Base-by-base conservation (phyloP, 2,113 vertebrate genomes). In the Otocyon megalotis region DNA sequence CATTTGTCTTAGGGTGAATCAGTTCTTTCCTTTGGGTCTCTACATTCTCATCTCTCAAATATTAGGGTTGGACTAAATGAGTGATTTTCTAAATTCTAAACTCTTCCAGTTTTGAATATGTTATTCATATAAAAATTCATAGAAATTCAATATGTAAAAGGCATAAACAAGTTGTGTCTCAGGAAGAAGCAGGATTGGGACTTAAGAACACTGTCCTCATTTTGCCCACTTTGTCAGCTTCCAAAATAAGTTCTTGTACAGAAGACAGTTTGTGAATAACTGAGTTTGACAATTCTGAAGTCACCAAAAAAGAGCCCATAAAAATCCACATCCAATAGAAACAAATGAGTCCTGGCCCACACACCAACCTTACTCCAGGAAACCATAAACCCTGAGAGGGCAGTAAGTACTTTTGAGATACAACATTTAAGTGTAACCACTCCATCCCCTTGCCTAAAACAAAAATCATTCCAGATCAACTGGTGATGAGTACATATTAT, bases 11-110 rank as follows among this genome's bases (percentile, higher is more conserved):
- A 63, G 28, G 10, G 10, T 3, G 69, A 90, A 37, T 35, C 11
- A n/a, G 0, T 53, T 92, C 8, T 88, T 88, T 88, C 60, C n/a
- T 96, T 72, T 85, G 43, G 24, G n/a, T 8, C 17, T 72, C 5
- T 3, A 76, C 67, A 91, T 87, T 88, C 16, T 79, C 81, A 79
- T 32, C 8, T 72, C 14, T 86, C 71, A 97, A 85, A 67, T 67
- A 60, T 74, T 83, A 87, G 37, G 8, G 4, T 24, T 91, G 67
- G 13, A 32, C 32, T 72, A 62, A n/a, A 72, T 79, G 19, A 90
- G 24, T 76, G 22, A 92, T 54, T 95, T 96, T 92, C 15, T 48
- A 96, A 86, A 50, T 96, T 92, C 15, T 48, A 96, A 86, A 50
- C 83, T 87, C 50, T 87, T 65, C 83, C 37, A 74, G 80, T 32